Conservation (phyloP, 2,797 vertebrate species). For the Phoxinus dragarum region DNA sequence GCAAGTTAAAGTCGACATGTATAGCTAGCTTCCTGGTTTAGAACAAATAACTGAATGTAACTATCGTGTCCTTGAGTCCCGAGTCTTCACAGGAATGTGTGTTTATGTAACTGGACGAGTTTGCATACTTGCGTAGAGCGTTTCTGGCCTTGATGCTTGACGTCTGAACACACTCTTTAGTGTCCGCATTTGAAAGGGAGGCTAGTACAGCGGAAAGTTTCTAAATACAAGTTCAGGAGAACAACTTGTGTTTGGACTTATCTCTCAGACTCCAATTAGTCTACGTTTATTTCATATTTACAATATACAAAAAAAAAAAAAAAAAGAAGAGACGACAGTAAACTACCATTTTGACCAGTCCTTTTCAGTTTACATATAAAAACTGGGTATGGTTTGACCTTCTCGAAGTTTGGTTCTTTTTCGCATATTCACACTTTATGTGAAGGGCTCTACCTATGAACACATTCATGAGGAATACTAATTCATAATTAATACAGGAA, state of each 20-base stretch:
- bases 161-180: background rate
- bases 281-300: slow-evolving; percentile 59
- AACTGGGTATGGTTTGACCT: slow-evolving; percentile 18
- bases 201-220: background rate
- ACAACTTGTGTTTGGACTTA: slow-evolving; percentile 37
- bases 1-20: background rate
- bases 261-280: slow-evolving; percentile 48
- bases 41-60: background rate
- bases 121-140: background rate
- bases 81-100: background rate
- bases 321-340: slow-evolving; percentile 45
- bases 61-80: background rate
- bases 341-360: slow-evolving; percentile 29
- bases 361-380: slow-evolving; percentile 8
- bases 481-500: slow-evolving; percentile 39
- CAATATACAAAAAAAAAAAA: slow-evolving; percentile 71
- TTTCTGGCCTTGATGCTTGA: background rate
- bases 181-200: background rate
- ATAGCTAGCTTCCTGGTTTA: background rate
- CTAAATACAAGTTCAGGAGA: slow-evolving; percentile 24
- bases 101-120: background rate
- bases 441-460: slow-evolving; percentile 18
- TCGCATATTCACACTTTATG: slow-evolving; percentile 11
- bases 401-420: slow-evolving; percentile 4
- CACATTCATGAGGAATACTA: slow-evolving; percentile 48